Conservation (phyloP, 2,888 invertebrate species). For the Orthonevra nobilis region DNA sequence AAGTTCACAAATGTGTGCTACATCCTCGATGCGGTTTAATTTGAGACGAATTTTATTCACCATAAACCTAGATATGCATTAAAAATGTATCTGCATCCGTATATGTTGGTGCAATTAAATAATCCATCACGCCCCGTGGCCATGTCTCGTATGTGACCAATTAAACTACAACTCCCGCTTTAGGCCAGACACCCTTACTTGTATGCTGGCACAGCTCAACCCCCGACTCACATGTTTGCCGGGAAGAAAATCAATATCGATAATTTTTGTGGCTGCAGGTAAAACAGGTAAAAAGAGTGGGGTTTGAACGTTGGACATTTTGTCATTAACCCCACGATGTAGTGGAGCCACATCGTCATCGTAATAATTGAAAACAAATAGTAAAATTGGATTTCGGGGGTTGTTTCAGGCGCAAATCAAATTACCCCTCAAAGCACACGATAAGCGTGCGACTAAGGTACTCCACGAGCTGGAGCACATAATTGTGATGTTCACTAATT, state of each 20-base stretch:
- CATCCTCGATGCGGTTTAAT: not conserved
- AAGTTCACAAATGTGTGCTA: not conserved
- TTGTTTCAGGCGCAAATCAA: constrained; percentile 25
- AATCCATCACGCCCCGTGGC: not conserved
- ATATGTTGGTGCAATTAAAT: constrained; percentile 21
- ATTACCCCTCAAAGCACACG: constrained; percentile 1
- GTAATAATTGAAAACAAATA: constrained; percentile 64
- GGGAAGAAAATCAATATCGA: constrained; percentile 45
- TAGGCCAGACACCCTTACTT: constrained; percentile 32
- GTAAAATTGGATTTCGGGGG: constrained; percentile 50
- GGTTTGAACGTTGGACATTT: constrained; percentile 14
- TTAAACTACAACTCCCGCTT: constrained; percentile 30
- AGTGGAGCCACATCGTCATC: constrained; percentile 21
- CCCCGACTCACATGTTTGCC: not conserved
- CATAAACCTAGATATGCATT: constrained; percentile 10
- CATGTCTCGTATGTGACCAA: constrained; percentile 34
- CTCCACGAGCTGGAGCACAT: constrained; percentile 7
- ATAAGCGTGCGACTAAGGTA: not conserved
- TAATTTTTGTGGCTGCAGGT: constrained; percentile 19
- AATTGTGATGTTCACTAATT: constrained; percentile 52
- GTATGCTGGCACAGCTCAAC: not conserved
- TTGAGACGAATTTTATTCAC: constrained; percentile 30
- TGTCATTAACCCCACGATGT: constrained; percentile 33
- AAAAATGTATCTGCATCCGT: constrained; percentile 1
- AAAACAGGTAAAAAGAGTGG: not conserved